Conservation (phyloP, 2,797 vertebrate species). For the Sebastes aleutianus region DNA sequence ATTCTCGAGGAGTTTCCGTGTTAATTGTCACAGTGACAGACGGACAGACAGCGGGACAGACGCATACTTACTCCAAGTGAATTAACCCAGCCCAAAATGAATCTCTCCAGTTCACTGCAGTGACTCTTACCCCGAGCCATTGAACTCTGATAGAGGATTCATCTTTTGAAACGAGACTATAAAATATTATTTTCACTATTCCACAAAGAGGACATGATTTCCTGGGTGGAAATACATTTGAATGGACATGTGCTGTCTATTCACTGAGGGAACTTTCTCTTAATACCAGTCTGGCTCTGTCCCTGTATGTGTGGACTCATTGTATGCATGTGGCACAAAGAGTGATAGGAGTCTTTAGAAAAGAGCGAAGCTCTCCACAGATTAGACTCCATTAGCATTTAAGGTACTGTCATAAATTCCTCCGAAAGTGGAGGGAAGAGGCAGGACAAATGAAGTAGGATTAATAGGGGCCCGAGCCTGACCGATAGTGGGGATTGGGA, state of each 20-base stretch:
- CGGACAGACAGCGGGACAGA: constrained; percentile 48
- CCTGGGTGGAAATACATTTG: constrained; percentile 73
- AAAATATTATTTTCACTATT: constrained; percentile 65
- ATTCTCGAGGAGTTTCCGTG: constrained; percentile 65
- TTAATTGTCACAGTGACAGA: constrained; percentile 68
- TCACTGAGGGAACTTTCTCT: constrained; percentile 73
- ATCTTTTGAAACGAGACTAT: constrained; percentile 63
- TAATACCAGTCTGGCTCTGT: constrained; percentile 68
- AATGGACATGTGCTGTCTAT: constrained; percentile 74
- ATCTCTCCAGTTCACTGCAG: constrained; percentile 65
- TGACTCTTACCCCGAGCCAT: constrained; percentile 58
- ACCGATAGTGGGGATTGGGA: constrained; percentile 82
- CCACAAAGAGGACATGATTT: constrained; percentile 77
- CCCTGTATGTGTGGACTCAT: constrained; percentile 69
- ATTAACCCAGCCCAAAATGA: constrained; percentile 59
- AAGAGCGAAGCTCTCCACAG: constrained; percentile 77
- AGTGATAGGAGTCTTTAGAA: constrained; percentile 84
- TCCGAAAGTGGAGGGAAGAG: constrained; percentile 80
- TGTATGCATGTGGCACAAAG: constrained; percentile 75
- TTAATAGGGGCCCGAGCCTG: constrained; percentile 79
- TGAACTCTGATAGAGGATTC: constrained; percentile 72
- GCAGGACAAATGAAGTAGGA: constrained; percentile 83
- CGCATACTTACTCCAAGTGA: constrained; percentile 52
- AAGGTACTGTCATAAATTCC: constrained; percentile 86
- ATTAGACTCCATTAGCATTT: constrained; percentile 86